These are phyloP conservation scores for Pocillopora verrucosa DNA, from an alignment of 64 coral and sea anemone genomes.

Conservation along the genomic window DNA sequence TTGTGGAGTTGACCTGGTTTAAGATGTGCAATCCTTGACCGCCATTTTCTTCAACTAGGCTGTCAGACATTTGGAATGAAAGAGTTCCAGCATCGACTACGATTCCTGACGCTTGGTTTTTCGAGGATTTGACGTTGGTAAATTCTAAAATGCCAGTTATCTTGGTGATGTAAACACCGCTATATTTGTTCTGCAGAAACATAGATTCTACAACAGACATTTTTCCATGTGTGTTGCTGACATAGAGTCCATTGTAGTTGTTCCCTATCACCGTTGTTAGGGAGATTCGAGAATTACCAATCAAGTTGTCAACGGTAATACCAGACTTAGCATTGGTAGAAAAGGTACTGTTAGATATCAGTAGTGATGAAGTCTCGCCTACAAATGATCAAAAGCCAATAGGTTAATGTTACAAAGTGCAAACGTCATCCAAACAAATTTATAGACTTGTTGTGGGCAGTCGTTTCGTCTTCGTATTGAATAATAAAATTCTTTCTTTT, in stretches of 20 bases:
- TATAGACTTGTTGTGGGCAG: too few relatives aligned
- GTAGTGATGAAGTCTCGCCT: not conserved
- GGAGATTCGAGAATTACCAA: not conserved
- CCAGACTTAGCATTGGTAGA: not conserved
- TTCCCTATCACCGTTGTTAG: not conserved
- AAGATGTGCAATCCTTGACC: not conserved
- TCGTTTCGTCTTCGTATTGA: too few relatives aligned
- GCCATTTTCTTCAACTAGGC: not conserved
- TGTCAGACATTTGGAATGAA: not conserved
- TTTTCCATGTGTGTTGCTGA: not conserved
- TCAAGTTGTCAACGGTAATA: not conserved
- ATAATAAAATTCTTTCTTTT: too few relatives aligned
- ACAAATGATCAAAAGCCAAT: not conserved
- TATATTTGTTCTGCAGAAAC: not conserved
- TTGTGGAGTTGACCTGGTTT: conserved; percentile 23
- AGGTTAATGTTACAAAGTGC: too few relatives aligned
- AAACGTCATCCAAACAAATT: too few relatives aligned
- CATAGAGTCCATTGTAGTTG: not conserved
- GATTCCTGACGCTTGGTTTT: not conserved
- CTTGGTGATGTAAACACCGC: not conserved
- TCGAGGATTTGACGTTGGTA: not conserved
- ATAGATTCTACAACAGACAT: not conserved
- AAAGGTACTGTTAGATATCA: conserved; percentile 2
- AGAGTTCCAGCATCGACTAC: not conserved
- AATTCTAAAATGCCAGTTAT: not conserved